Evolutionary conservation across 1,140 invertebrate species (phyloP).

Genomic region (Trypoxylus dichotomus): DNA sequence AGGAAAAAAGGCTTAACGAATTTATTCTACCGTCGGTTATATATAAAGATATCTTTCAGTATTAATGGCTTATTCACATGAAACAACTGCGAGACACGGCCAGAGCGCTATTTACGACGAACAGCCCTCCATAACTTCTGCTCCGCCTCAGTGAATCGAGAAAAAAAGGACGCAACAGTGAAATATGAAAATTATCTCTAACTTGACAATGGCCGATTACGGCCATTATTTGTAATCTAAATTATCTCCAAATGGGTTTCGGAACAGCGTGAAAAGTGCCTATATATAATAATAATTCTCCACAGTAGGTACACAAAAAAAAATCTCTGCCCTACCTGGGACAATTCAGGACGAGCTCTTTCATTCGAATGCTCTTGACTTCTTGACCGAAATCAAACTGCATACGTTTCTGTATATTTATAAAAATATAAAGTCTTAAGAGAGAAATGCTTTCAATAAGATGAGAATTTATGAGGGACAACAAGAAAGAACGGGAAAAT

Average conservation of each 20-base stretch:
- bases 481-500: background rate
- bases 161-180: background rate
- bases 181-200: conserved; percentile 28
- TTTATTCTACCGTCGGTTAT: conserved; percentile 16
- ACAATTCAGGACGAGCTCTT: background rate
- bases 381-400: background rate
- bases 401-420: background rate
- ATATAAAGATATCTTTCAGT: conserved; percentile 30
- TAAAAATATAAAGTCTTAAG: background rate
- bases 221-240: conserved; percentile 31
- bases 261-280: conserved; percentile 26
- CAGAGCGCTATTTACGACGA: conserved; percentile 1
- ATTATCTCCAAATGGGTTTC: conserved; percentile 20
- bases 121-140: background rate
- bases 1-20: conserved; percentile 7
- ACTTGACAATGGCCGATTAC: conserved; percentile 30
- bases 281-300: conserved; percentile 27
- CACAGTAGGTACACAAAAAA: conserved; percentile 7
- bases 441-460: background rate
- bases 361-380: background rate
- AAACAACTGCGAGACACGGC: conserved; percentile 29
- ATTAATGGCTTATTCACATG: conserved; percentile 33
- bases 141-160: background rate
- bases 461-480: background rate
- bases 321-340: background rate